phyloP scores from a whole-genome alignment of 2,888 invertebrate species.

The Chelonus formosanus region DNA sequence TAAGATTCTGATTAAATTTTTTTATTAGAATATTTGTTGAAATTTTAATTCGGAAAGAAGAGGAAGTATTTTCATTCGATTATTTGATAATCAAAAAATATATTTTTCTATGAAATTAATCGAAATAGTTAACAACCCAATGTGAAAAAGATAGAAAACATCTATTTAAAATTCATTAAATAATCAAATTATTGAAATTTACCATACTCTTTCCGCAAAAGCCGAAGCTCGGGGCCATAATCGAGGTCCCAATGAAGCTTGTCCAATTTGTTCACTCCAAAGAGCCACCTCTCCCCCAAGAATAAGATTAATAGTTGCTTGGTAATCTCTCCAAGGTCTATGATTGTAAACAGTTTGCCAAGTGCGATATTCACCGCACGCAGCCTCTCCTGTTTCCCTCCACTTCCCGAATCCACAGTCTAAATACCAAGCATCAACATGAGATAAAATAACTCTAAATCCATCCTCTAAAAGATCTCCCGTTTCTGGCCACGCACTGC shows the following conservation, averaged over 20 bases:
- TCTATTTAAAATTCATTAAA: too few species aligned
- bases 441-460: constrained; percentile 80
- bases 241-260: constrained; percentile 78
- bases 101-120: background rate
- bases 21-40: too few species aligned
- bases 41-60: too few species aligned
- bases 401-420: constrained; percentile 89
- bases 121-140: too few species aligned
- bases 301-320: constrained; percentile 61
- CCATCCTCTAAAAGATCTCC: constrained; percentile 80
- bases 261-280: constrained; percentile 86
- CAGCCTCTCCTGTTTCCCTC: constrained; percentile 84
- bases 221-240: constrained; percentile 87
- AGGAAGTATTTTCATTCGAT: too few species aligned
- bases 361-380: constrained; percentile 86
- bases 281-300: constrained; percentile 84
- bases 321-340: constrained; percentile 74
- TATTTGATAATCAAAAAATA: too few species aligned
- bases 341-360: constrained; percentile 90
- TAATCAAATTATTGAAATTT: constrained; percentile 36
- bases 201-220: constrained; percentile 82
- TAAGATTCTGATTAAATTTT: too few species aligned
- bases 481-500: constrained; percentile 83
- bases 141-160: too few species aligned
- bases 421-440: constrained; percentile 89